Conservation (phyloP, 2,888 invertebrate genomes). For the Macrophya annulata region DNA sequence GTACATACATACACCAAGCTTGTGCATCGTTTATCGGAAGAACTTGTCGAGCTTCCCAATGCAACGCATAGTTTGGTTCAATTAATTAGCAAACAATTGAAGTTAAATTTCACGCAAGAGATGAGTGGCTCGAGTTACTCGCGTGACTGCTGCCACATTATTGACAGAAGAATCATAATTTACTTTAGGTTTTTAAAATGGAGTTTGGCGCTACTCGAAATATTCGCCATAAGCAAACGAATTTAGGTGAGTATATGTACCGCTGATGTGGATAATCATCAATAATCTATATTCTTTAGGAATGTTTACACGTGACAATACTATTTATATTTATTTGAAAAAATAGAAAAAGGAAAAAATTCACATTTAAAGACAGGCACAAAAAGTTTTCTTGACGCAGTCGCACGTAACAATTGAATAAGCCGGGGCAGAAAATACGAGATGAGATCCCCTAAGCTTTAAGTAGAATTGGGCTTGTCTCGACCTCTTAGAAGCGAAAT, state of each 20-base stretch:
- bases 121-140: conserved; percentile 67
- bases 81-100: conserved; percentile 74
- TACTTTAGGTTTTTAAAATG: not conserved
- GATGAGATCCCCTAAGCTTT: conserved; percentile 19
- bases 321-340: not conserved
- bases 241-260: not conserved
- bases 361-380: not conserved
- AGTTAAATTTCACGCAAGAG: conserved; percentile 71
- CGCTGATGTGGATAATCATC: not conserved
- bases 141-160: conserved; percentile 58
- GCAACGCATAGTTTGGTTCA: conserved; percentile 67
- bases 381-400: conserved; percentile 26
- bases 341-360: not conserved
- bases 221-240: not conserved
- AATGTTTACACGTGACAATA: conserved; percentile 3
- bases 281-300: not conserved
- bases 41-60: conserved; percentile 53
- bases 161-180: not conserved
- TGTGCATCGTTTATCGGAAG: conserved; percentile 11
- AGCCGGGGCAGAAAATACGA: conserved; percentile 35
- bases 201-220: not conserved
- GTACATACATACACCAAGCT: not conserved
- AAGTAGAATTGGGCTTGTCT: conserved; percentile 37
- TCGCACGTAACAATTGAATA: conserved; percentile 36
- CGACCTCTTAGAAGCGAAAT: not conserved